Evolutionary conservation across 2,888 invertebrate genomes (phyloP), one percentile per base, ranked within the genome.

Genomic region (Andrena bucephala): DNA sequence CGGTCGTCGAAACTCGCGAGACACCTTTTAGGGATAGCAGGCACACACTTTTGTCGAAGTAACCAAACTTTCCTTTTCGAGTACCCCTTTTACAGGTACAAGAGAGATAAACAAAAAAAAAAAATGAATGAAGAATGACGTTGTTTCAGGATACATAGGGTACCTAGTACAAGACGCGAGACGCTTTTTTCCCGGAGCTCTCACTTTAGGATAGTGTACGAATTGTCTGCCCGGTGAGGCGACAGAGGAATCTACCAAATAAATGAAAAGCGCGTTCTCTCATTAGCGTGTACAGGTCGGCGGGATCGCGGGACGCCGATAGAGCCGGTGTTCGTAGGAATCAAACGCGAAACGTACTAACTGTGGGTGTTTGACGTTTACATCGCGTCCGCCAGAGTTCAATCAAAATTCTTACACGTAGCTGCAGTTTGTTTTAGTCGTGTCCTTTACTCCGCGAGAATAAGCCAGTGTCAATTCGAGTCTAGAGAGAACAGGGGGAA

Each of bases 71-170:
- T 87, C 82, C 84, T 89, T 89, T 89, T 85, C 78, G 71, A 82
- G 90, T 91, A 90, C 90, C 91, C 90, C 90, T 89, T 91, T 89
- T 91, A 90, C 91, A 91, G 90, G 91, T 91, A 91, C 91, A 84
- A 57, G 70, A 84, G 85, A 87, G 85, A 67, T 63, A 67, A 42
- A 42, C 42, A 42, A 13, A 16, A 42, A 42, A 16, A 16, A 16
- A 42, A 42, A 1, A 42, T 4, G 42, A 42, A 42, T 5, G 42
- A 31, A 72, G 29, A 62, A 75, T 31, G 70, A 63, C 73, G 79
- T 81, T 79, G 75, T 80, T 85, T 86, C 79, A 81, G 75, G 72
- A 80, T 84, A 75, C 65, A 20, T 54, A 75, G 42, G 76, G 78
- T 71, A 84, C 66, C 84, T 83, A 83, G 84, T 85, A 83, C 84